Percentiles rank a stretch among this genome's conserved stretches.
phyloP scores from a whole-genome alignment of 1,140 invertebrate genomes.

The Maconellicoccus hirsutus region DNA sequence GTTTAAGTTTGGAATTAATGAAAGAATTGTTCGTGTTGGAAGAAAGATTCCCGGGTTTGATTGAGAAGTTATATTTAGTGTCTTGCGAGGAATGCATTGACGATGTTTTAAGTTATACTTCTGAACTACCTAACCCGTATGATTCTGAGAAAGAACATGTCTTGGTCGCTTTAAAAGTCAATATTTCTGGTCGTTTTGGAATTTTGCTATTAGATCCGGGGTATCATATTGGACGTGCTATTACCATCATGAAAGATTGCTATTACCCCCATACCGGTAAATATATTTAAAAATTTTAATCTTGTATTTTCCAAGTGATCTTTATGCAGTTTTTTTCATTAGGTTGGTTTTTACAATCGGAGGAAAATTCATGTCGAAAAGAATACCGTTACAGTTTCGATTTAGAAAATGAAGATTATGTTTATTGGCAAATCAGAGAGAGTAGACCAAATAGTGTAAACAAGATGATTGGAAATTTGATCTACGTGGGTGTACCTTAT shows the following conservation, averaged over 20 bases:
- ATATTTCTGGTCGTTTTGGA: conserved; percentile 56
- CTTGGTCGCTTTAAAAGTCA: conserved; percentile 61
- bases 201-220: conserved; percentile 75
- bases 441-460: conserved; percentile 36
- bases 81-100: conserved; percentile 78
- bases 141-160: conserved; percentile 74
- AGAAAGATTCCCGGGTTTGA: conserved; percentile 46
- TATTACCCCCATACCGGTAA: conserved; percentile 70
- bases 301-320: no score
- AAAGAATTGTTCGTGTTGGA: conserved; percentile 43
- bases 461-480: conserved; percentile 44
- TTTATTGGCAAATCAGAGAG: conserved; percentile 68
- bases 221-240: conserved; percentile 72
- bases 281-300: no score
- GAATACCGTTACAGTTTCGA: conserved; percentile 53
- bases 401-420: conserved; percentile 51
- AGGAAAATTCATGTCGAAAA: conserved; percentile 56
- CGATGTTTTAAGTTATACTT: conserved; percentile 50
- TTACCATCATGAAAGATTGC: conserved; percentile 76
- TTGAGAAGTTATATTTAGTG: conserved; percentile 54
- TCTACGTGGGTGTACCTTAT: conserved; percentile 66
- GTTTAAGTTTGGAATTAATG: conserved; percentile 66
- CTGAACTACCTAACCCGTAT: conserved; percentile 30
- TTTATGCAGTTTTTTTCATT: conserved; percentile 28
- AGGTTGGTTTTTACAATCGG: conserved; percentile 72